Percentiles rank a stretch among this genome's conserved stretches.
Conservation (phyloP, 2,113 vertebrate genomes). For the Triplophysa siluroides region DNA sequence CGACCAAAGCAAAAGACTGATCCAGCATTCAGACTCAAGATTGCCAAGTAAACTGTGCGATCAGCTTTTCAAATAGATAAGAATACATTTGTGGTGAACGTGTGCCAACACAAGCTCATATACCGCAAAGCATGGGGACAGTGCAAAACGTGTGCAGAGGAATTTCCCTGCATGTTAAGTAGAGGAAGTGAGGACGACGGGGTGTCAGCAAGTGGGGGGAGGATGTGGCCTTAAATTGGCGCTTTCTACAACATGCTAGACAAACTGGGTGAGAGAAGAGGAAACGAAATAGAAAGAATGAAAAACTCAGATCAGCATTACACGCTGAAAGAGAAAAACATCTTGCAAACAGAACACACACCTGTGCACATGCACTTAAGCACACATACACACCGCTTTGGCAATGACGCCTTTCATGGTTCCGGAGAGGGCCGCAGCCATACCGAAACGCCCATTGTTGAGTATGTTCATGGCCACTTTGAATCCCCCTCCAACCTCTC, state of each 20-base stretch:
- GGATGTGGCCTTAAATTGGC: slow-evolving; percentile 7
- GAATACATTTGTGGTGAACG: not conserved
- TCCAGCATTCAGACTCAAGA: too few relatives aligned
- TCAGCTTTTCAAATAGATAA: not conserved
- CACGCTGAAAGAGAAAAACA: not conserved
- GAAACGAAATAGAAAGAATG: slow-evolving; percentile 27
- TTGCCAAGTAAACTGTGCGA: not conserved
- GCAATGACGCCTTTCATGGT: slow-evolving; percentile 83
- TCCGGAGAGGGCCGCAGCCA: slow-evolving; percentile 85
- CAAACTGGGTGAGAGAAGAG: not conserved
- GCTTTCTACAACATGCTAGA: slow-evolving; percentile 24
- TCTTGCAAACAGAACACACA: not conserved
- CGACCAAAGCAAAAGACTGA: too few relatives aligned
- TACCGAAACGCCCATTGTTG: slow-evolving; percentile 90
- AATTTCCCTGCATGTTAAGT: slow-evolving; percentile 57
- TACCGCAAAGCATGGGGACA: not conserved
- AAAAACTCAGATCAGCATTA: not conserved
- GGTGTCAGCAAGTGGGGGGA: not conserved
- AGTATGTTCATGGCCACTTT: slow-evolving; percentile 92
- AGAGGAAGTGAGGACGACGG: slow-evolving; percentile 40
- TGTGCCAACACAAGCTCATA: not conserved
- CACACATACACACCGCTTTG: slow-evolving; percentile 78
- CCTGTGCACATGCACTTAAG: not conserved
- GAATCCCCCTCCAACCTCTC: slow-evolving; percentile 81
- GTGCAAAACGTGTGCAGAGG: slow-evolving; percentile 38